Evolutionary conservation across 2,113 vertebrate genomes (phyloP).

Genomic region (Plestiodon gilberti): DNA sequence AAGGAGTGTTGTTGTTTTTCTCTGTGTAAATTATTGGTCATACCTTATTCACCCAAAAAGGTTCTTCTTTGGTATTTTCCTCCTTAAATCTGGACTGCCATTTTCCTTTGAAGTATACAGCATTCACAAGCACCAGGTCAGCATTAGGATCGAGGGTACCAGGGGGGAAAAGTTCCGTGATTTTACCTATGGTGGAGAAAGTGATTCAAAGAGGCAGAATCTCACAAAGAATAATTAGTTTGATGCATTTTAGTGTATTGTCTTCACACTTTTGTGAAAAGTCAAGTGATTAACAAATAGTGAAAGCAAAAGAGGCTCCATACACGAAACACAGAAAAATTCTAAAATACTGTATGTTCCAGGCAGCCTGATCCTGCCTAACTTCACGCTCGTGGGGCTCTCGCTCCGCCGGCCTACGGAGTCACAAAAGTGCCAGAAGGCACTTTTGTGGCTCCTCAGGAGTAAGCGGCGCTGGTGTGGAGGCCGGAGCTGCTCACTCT

Average conservation of each 20-base stretch:
- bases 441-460: too few relatives aligned
- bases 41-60: slow-evolving; percentile 82
- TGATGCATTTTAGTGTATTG: background rate
- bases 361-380: too few relatives aligned
- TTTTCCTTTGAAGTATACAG: slow-evolving; percentile 89
- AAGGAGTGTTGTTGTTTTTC: too few relatives aligned
- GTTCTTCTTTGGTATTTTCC: slow-evolving; percentile 76
- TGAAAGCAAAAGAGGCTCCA: background rate
- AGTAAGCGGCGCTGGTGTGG: too few relatives aligned
- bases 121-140: slow-evolving; percentile 84
- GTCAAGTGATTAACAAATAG: background rate
- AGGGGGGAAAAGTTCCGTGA: slow-evolving; percentile 82
- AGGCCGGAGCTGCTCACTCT: too few relatives aligned
- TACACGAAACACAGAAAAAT: too few relatives aligned
- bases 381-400: too few relatives aligned
- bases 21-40: background rate
- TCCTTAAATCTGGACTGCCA: slow-evolving; percentile 83
- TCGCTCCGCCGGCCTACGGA: too few relatives aligned
- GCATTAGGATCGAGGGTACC: slow-evolving; percentile 75
- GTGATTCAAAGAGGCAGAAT: slow-evolving; percentile 1
- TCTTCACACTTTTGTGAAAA: too few relatives aligned
- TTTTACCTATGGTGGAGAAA: slow-evolving; percentile 80
- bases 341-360: too few relatives aligned
- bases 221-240: background rate
- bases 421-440: too few relatives aligned